Conservation (phyloP, 2,797 vertebrate species). For the Malurus splendens region DNA sequence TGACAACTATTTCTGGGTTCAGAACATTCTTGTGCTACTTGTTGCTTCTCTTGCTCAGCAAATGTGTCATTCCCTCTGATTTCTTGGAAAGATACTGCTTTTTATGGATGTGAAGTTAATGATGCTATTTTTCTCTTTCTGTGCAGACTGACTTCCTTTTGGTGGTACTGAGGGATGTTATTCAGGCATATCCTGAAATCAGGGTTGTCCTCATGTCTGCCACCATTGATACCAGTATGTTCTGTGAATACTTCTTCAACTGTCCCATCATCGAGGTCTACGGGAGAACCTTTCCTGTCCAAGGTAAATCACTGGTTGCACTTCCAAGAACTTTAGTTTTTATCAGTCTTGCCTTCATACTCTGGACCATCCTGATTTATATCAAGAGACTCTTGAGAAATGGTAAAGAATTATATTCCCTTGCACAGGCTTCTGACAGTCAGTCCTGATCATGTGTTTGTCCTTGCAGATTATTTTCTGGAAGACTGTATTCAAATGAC, state of each 20-base stretch:
- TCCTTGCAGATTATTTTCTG: constrained; percentile 88
- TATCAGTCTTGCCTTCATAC: neutral
- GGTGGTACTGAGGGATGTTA: constrained; percentile 91
- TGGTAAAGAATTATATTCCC: neutral
- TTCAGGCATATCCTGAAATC: constrained; percentile 87
- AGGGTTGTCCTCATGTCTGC: constrained; percentile 94
- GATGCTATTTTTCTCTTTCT: neutral
- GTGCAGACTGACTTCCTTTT: constrained; percentile 91
- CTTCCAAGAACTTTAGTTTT: neutral
- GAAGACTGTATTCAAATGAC: constrained; percentile 98
- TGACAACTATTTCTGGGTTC: neutral
- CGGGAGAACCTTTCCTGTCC: constrained; percentile 89
- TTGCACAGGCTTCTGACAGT: neutral
- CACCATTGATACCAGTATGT: constrained; percentile 96
- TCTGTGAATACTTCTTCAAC: constrained; percentile 92
- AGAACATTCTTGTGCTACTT: neutral
- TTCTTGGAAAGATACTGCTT: neutral
- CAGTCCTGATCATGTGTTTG: neutral
- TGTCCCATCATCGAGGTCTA: constrained; percentile 93
- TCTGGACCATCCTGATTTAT: neutral
- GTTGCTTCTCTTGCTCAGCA: neutral
- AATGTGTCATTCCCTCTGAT: neutral
- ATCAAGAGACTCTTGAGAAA: neutral
- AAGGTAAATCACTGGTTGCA: constrained; percentile 71
- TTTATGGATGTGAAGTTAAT: neutral